Base-by-base conservation (phyloP, 2,113 vertebrate genomes). In the Drymodes brunneopygia region DNA sequence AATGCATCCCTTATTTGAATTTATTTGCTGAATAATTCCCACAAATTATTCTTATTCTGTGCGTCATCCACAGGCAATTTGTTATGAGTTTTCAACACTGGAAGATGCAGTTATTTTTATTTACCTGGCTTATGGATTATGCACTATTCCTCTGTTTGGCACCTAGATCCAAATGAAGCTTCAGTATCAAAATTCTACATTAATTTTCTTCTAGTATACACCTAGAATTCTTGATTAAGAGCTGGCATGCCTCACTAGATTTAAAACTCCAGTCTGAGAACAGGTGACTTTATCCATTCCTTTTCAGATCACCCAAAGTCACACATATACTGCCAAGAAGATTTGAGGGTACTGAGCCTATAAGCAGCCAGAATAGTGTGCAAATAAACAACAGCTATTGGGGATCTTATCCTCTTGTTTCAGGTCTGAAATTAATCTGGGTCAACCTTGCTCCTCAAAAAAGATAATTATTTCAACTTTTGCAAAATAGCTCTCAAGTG, bases 1-100 rank as follows among this genome's bases (percentile, higher is more conserved):
- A 91, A 92, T 80, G 60, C 79, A 93, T 67, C 14, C 15, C 53
- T 92, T 91, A 93, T 92, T 96, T 89, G 53, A 95, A 92, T 95
- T 77, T 91, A 91, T 96, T 93, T 94, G 48, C 40, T 95, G 94
- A 92, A 85, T 93, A 88, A 93, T 78, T 88, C 54, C 62, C 2
- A 1, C n/a, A 95, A 94, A 83, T 93, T 0, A 62, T 74, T 94
- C 58, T 80, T 86, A 44, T 78, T 85, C 77, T 89, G 25, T 77
- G 35, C 10, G 5, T 86, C 66, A 78, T 69, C 54, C 48, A 70
- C n/a, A 62, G 48, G 48, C 67, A 86, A 33, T 60, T 81, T 92
- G n/a, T 87, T 80, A 61, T 31, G 44, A 72, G 50, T 50, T 33
- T 89, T 94, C 90, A 91, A 15, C 64, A 69, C 9, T 62, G 65